Base-by-base conservation (phyloP, 2,888 invertebrate species). In the Uropetala carovei region DNA sequence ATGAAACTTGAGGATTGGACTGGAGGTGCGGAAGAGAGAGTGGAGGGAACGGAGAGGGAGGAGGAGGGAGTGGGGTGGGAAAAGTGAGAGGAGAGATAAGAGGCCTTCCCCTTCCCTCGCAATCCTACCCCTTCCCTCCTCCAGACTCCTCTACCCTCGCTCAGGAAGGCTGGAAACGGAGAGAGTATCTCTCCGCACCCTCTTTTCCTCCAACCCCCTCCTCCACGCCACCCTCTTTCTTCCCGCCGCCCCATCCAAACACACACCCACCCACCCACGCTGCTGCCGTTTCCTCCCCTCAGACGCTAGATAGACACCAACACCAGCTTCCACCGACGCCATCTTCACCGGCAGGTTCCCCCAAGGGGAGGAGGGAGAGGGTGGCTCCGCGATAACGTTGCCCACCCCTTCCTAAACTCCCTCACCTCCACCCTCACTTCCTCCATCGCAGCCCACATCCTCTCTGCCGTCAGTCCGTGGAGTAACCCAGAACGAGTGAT, bases 231-330 rank as follows among this genome's bases (percentile, higher is more conserved):
- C 13, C 14, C 82, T 27, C 43, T 82, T 43, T 82, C 82, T 82
- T 16, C 82, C 82, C 82, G 82, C 16, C 68, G 11, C 16, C 22
- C 8, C 18, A 0, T 64, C 16, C 68, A 16, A 68, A 68, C 68
- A 7, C 68, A 7, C 68, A 22, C 22, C 22, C 68, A 68, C 68
- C 83, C 56, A 18, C 82, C 27, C 75, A 16, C 75, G n/a, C 82
- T 43, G 30, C 89, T 75, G 75, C 22, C 27, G 75, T 57, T 57
- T 85, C 85, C 57, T 68, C 89, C 64, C 64, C 64, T 30, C 64
- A 64, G 83, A 43, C 57, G 57, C 57, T n/a, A 89, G 89, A 89
- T 89, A 89, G 89, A 89, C 89, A 64, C 89, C 89, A 22, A 43
- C 89, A 89, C 89, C 89, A 22, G 16, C 89, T 60, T 58, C 89